Conservation (phyloP, 1,140 invertebrate species). For the Oppia nitens region DNA sequence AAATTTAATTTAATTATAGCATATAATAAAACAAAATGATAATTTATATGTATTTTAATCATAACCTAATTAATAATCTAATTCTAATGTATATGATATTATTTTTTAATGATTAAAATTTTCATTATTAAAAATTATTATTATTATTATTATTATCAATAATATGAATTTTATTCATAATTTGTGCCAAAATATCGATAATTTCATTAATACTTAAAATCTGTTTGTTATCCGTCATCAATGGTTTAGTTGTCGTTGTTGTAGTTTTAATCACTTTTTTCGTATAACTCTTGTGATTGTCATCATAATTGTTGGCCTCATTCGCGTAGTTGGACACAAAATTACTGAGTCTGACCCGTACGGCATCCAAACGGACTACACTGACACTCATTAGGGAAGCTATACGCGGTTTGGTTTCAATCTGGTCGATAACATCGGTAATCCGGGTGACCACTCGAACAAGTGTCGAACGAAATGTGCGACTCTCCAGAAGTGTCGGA, state of each 20-base stretch:
- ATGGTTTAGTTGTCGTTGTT: not conserved
- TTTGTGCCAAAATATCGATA: too few relatives aligned
- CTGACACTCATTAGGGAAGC: not conserved
- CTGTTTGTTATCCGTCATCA: too few relatives aligned
- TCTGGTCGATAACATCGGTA: not conserved
- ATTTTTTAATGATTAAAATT: too few relatives aligned
- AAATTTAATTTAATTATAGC: too few relatives aligned
- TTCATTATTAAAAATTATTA: too few relatives aligned
- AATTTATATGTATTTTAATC: too few relatives aligned
- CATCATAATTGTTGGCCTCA: not conserved
- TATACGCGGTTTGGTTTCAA: not conserved
- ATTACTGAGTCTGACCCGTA: not conserved
- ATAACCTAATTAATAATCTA: too few relatives aligned
- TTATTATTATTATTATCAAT: too few relatives aligned
- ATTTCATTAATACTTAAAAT: too few relatives aligned
- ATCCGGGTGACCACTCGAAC: not conserved
- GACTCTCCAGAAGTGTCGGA: not conserved
- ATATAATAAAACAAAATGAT: too few relatives aligned
- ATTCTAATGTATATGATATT: too few relatives aligned
- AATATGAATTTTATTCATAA: too few relatives aligned
- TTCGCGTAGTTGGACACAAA: not conserved
- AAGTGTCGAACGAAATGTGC: not conserved
- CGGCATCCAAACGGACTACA: not conserved
- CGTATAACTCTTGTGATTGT: not conserved
- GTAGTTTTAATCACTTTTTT: not conserved